Base-by-base conservation (phyloP, 2,797 vertebrate genomes). In the Anguilla pacifica region DNA sequence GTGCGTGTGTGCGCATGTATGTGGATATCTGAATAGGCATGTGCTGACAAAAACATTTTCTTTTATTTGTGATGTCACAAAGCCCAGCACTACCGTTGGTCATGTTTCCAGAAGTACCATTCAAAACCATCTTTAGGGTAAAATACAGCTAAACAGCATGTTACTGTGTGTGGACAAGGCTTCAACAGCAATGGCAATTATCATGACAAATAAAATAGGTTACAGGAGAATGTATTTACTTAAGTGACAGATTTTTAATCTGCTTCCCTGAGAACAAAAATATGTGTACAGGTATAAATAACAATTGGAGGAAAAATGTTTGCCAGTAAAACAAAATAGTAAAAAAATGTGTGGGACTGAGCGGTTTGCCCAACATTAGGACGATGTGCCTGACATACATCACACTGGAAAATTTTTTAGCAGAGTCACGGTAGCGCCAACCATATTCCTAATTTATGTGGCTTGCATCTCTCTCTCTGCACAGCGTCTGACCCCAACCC, bases 1-100 rank as follows among this genome's bases (percentile, higher is more conserved):
- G 53, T 6, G 46, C 53, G 81, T 83, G 82, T 83, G 92, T 92
- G 89, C 87, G 90, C 92, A 91, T 92, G 89, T 89, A 82, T 84
- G 28, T 6, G 55, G 31, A 22, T 59, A 22, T 17, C 3, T 84
- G 6, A 5, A 57, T 35, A 17, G 5, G 51, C 28, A 57, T 61
- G 51, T 31, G 51, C 83, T 77, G 31, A 77, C 35, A 77, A 77
- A 77, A 74, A 74, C 31, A 74, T 35, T 13, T 70, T 70, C n/a
- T 74, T 74, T 35, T 13, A 13, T 13, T 31, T 35, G 64, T 2
- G 22, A 2, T 11, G 5, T n/a, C 22, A n/a, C 64, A n/a, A 67
- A 67, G 64, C 57, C 64, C n/a, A 25, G n/a, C 22, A 10, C 64
- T n/a, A 70, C 25, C n/a, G 25, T n/a, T 70, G 25, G 64, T 31